Evolutionary conservation across 2,888 invertebrate species (phyloP), one percentile per base, ranked within the genome.

Genomic region (Galeruca laticollis): DNA sequence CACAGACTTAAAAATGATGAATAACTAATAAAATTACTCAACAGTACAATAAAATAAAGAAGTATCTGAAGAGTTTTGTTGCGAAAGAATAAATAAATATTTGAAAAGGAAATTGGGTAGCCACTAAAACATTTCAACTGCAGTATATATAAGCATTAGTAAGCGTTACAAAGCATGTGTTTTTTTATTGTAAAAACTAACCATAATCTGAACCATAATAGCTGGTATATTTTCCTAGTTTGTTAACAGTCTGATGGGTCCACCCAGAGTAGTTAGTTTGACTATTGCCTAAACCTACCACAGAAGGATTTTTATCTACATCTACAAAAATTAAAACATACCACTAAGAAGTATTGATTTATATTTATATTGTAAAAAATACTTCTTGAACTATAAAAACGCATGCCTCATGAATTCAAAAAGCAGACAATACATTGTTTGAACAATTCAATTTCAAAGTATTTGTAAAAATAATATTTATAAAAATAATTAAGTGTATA

Each of bases 171-270:
- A 15, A 47, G 15, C 47, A 43, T n/a, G 9, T 47, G 26, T 52
- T 52, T 26, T 52, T 52, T 52, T 11, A 1, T 3, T 26, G n/a
- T 57, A 18, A 67, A 37, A 76, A 82, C 82, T 80, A 80, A 82
- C 82, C 82, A 70, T 82, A 82, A 77, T 80, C 78, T n/a, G 78
- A 62, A 18, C 69, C 73, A 70, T 80, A 82, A 74, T 73, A 75
- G 31, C 75, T 77, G 35, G 75, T 61, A 70, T 78, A 78, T 75
- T 78, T 77, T 60, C 79, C 80, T 70, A 71, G 72, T 70, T 71
- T 73, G 52, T 73, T 61, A 57, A 70, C 26, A 56, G 61, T 75
- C 68, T 75, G 73, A 26, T 72, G 60, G 13, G 75, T 76, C 67
- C 64, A 67, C 43, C 73, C 60, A 54, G 70, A 51, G 43, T 18